Conservation (phyloP, 2,888 invertebrate species). For the Chloroclysta siterata region DNA sequence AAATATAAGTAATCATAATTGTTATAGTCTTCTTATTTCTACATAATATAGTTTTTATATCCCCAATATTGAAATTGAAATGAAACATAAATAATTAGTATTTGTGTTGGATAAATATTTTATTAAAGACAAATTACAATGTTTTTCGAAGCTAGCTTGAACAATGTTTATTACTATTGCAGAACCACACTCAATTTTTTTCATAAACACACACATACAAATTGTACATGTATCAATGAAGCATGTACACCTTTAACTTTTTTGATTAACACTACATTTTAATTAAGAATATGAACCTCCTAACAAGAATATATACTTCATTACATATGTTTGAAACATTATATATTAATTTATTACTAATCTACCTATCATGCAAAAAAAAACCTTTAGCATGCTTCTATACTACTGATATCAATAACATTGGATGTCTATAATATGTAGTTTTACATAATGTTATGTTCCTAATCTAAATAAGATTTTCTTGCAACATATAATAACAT, state of each 20-base stretch:
- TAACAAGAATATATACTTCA: slow-evolving; percentile 63
- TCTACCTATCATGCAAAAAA: slow-evolving; percentile 75
- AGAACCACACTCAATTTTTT: slow-evolving; percentile 69
- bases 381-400: slow-evolving; percentile 68
- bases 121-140: slow-evolving; percentile 80
- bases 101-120: slow-evolving; percentile 80
- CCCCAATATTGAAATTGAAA: slow-evolving; percentile 18
- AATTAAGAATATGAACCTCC: slow-evolving; percentile 58
- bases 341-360: slow-evolving; percentile 70
- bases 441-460: slow-evolving; percentile 41
- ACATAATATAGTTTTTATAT: too few species aligned
- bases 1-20: background rate
- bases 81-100: slow-evolving; percentile 40
- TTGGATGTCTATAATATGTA: slow-evolving; percentile 70
- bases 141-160: slow-evolving; percentile 74
- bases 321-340: slow-evolving; percentile 54
- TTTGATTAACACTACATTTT: slow-evolving; percentile 63
- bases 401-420: slow-evolving; percentile 69
- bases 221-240: slow-evolving; percentile 61
- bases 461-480: slow-evolving; percentile 58
- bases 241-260: slow-evolving; percentile 63
- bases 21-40: slow-evolving; percentile 4
- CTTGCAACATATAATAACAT: slow-evolving; percentile 57
- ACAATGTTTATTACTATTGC: slow-evolving; percentile 70
- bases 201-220: slow-evolving; percentile 62